Evolutionary conservation across 2,888 invertebrate genomes (phyloP), one percentile per base, ranked within the genome.

Genomic region (Folsomia candida): DNA sequence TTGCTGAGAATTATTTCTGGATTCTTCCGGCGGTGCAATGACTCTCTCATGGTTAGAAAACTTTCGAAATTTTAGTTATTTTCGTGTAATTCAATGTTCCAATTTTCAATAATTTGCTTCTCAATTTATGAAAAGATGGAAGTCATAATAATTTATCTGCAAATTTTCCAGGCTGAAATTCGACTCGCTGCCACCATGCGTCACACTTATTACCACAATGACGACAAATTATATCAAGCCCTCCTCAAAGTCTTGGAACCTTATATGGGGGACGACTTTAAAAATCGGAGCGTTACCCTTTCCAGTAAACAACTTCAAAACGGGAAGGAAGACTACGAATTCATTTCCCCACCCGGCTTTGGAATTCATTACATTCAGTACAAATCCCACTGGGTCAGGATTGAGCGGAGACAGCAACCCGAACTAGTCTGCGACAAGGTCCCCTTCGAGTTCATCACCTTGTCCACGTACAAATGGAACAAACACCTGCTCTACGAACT

Each of bases 371-470:
- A 60, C 60, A 26, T 83, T 82, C 89, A 89, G 73, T 95, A 94
- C 85, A 86, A 87, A 74, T 89, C 89, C 2, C 88, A 90, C 73
- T 94, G 94, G 93, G 95, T 98, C 79, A 88, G 88, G 82, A 94
- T 97, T 2, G 95, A 97, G 82, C 85, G 97, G 76, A 90, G 89
- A 0, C 86, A 97, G 80, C 59, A 51, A 0, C 65, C 71, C n/a
- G 97, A 97, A 82, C 94, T 95, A 81, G 92, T 94, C 80, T 94
- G 95, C 25, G 83, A 96, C 71, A 95, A 97, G 83, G 85, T 97
- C 61, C 97, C 97, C 0, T 97, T 91, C 89, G 97, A 98, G 85
- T 93, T 92, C 18, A 95, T 98, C 0, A 92, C 92, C 11, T 84
- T 98, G 51, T 96, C 97, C 11, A 89, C 97, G 3, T 88, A 97